Base-by-base conservation (phyloP, 2,888 invertebrate genomes). In the Nemotelus pantherinus region DNA sequence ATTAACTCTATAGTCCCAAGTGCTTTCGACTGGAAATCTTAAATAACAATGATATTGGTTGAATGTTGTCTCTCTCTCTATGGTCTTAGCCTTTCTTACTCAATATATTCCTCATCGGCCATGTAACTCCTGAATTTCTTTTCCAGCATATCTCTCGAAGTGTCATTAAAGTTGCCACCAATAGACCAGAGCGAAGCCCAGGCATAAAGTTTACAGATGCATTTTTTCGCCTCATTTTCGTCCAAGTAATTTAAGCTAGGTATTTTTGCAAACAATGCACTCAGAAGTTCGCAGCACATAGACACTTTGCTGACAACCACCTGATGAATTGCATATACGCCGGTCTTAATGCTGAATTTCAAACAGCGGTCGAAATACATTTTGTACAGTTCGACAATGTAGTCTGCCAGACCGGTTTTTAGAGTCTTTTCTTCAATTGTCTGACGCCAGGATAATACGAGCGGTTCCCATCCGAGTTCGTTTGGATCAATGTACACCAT, bases 401-500 rank as follows among this genome's bases (percentile, higher is more conserved):
- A 93, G 0, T 91, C 90, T 2, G 89, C 88, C 80, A 92, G 89
- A 70, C 92, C 91, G 9, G 88, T 88, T 39, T 85, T 87, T 58
- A 90, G 87, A 2, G 90, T 83, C 79, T 86, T 88, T 0, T 90
- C 89, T 0, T 89, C 84, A 2, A 92, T 84, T 10, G 87, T 88
- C 0, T 89, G 88, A 2, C 93, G 85, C 96, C 96, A 97, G 0
- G 95, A 93, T 80, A 91, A 90, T 0, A 95, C 93, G 81, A 91
- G 92, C 0, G 96, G 96, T 82, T 93, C 84, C 92, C 94, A 96
- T 71, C 93, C 93, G 68, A 96, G 88, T 83, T 96, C 95, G 2
- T 92, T 90, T 0, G 96, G 92, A 85, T 97, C 96, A 6, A 96
- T 91, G 85, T 95, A 97, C 2, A 97, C 96, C 96, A 97, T 97